Conservation (phyloP, 2,888 invertebrate species). For the Toxonevra muliebris region DNA sequence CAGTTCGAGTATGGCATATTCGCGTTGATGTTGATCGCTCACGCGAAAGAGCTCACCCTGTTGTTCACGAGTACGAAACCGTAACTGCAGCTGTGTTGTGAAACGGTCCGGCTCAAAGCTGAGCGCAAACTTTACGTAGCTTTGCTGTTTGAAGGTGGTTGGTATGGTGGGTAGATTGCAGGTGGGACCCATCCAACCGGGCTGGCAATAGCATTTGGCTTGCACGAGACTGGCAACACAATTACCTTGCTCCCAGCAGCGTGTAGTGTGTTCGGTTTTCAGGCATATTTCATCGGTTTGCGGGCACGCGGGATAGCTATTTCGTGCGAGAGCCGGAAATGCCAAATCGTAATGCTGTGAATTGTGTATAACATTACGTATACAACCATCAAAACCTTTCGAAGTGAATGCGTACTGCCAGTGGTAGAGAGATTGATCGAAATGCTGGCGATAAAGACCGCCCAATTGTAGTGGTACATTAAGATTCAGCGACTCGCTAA, state of each 20-base stretch:
- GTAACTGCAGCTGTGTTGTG: slow-evolving; percentile 89
- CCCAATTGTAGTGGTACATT: slow-evolving; percentile 95
- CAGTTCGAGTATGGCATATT: slow-evolving; percentile 86
- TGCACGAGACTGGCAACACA: slow-evolving; percentile 91
- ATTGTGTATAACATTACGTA: slow-evolving; percentile 93
- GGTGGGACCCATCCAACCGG: slow-evolving; percentile 92
- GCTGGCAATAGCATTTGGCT: slow-evolving; percentile 91
- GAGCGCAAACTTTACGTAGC: slow-evolving; percentile 93
- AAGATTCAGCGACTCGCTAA: slow-evolving; percentile 93
- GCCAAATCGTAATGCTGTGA: slow-evolving; percentile 94
- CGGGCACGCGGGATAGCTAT: slow-evolving; percentile 89
- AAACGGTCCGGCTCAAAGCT: slow-evolving; percentile 93
- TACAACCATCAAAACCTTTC: slow-evolving; percentile 94
- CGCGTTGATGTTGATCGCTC: slow-evolving; percentile 92
- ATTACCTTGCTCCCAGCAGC: slow-evolving; percentile 91
- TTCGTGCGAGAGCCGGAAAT: slow-evolving; percentile 85
- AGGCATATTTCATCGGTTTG: slow-evolving; percentile 92
- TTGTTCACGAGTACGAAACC: slow-evolving; percentile 91
- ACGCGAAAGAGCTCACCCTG: slow-evolving; percentile 92
- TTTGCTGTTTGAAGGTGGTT: slow-evolving; percentile 90
- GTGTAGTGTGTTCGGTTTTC: slow-evolving; percentile 82
- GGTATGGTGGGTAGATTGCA: slow-evolving; percentile 86
- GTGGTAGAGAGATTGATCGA: slow-evolving; percentile 85
- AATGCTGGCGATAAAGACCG: slow-evolving; percentile 87
- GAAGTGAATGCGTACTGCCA: slow-evolving; percentile 92